These are phyloP conservation scores for Atherinosoma microstoma DNA, from an alignment of 2,797 vertebrate species.

Conservation along the genomic window DNA sequence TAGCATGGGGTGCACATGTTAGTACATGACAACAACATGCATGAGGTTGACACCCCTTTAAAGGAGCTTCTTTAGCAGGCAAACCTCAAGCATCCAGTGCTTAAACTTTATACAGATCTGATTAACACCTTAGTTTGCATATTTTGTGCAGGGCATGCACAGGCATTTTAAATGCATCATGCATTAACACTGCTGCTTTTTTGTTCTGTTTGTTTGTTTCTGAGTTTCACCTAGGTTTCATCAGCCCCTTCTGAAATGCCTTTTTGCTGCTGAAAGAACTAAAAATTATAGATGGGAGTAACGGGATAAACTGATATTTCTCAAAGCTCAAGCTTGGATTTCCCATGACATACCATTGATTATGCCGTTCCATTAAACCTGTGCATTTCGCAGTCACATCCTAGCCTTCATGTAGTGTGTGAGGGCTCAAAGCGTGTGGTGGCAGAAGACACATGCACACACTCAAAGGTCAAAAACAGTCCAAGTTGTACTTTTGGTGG, in stretches of 20 bases:
- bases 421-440: conserved; percentile 40
- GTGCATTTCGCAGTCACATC: conserved; percentile 66
- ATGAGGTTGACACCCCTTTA: conserved; percentile 53
- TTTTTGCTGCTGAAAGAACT: conserved; percentile 78
- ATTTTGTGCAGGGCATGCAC: conserved; percentile 76
- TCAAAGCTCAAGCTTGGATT: conserved; percentile 61
- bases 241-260: conserved; percentile 78
- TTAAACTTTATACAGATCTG: conserved; percentile 58
- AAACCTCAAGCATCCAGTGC: conserved; percentile 56
- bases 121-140: conserved; percentile 70
- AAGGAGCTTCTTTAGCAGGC: conserved; percentile 56
- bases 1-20: conserved; percentile 45
- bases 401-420: conserved; percentile 61
- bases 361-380: conserved; percentile 56
- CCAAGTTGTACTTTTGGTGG: conserved; percentile 35
- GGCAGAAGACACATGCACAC: conserved; percentile 48
- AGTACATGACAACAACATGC: conserved; percentile 61
- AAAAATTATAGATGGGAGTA: conserved; percentile 54
- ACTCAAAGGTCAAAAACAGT: conserved; percentile 55
- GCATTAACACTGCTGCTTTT: conserved; percentile 83
- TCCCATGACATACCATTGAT: conserved; percentile 49
- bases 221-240: conserved; percentile 68
- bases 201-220: conserved; percentile 70
- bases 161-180: conserved; percentile 73
- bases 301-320: conserved; percentile 61